These are phyloP conservation scores for Ptiloglossa arizonensis DNA, from an alignment of 1,140 invertebrate genomes.

Conservation along the genomic window DNA sequence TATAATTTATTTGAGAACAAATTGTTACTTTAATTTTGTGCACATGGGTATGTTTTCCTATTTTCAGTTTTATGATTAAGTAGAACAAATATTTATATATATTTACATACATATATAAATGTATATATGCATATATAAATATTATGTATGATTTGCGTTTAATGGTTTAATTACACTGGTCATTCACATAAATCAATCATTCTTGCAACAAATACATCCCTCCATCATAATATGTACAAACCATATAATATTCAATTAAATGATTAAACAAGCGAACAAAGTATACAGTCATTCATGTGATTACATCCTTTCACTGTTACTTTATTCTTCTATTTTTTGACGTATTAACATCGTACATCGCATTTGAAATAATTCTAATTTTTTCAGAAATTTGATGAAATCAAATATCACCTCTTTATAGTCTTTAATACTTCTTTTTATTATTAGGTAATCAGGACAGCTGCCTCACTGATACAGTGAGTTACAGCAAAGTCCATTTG, in stretches of 20 bases:
- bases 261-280: constrained; percentile 70
- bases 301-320: constrained; percentile 51
- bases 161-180: constrained; percentile 60
- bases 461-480: constrained; percentile 82
- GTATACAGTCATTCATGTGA: constrained; percentile 52
- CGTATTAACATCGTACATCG: constrained; percentile 28
- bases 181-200: constrained; percentile 63
- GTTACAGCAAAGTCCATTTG: constrained; percentile 68
- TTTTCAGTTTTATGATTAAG: constrained; percentile 43
- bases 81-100: constrained; percentile 61
- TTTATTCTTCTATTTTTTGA: constrained; percentile 34
- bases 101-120: constrained; percentile 14
- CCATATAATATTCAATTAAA: constrained; percentile 64
- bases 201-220: constrained; percentile 36
- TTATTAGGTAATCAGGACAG: constrained; percentile 72
- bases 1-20: constrained; percentile 58
- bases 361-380: constrained; percentile 41
- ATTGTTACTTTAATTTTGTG: constrained; percentile 45
- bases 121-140: constrained; percentile 53
- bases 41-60: constrained; percentile 46
- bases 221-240: constrained; percentile 71
- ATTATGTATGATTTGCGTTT: constrained; percentile 41
- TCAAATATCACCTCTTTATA: constrained; percentile 56
- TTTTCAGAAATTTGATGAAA: constrained; percentile 37
- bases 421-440: constrained; percentile 77